Base-by-base conservation (phyloP, 2,113 vertebrate species). In the Cathartes aura region DNA sequence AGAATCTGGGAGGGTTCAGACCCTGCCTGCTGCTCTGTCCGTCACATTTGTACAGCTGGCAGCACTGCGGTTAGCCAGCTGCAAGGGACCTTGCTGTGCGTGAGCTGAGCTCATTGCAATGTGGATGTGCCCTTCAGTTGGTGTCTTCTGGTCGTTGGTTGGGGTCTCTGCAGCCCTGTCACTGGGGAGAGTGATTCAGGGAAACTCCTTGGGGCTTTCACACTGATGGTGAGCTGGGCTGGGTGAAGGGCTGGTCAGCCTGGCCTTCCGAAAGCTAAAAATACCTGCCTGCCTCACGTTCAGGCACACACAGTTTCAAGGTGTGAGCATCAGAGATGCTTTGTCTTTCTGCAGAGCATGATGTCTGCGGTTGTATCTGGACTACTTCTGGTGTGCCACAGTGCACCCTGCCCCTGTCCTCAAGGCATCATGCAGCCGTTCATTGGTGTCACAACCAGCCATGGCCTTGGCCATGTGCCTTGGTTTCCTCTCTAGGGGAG, bases 401-500 rank as follows among this genome's bases (percentile, higher is more conserved):
- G 56, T 22, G 27, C 23, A 30, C 34, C 40, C 38, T 89, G 32
- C 42, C 58, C 18, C 15, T 34, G 4, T 50, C 21, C 50, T 79
- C 24, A 36, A 21, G 45, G 22, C 75, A 20, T 62, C 15, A 4
- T 36, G 63, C 36, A 60, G 50, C 63, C 5, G 2, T 59, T 74
- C 29, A 1, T 8, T 8, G 7, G 15, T 75, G 68, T 89, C 23
- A 43, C 5, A 21, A 32, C 42, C 38, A 87, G n/a, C 43, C 59
- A 3, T 17, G 59, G 47, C 78, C 55, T 40, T 74, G 66, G 30
- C 62, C 48, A 2, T 2, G 5, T 19, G 22, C 72, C 50, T 87
- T 3, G 0, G 0, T 52, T 93, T 86, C 58, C 72, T 62, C 26
- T 53, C 0, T 2, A n/a, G 45, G 1, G 0, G 13, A 42, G 50